phyloP scores from a whole-genome alignment of 2,797 vertebrate genomes.

The Galaxias olidus region DNA sequence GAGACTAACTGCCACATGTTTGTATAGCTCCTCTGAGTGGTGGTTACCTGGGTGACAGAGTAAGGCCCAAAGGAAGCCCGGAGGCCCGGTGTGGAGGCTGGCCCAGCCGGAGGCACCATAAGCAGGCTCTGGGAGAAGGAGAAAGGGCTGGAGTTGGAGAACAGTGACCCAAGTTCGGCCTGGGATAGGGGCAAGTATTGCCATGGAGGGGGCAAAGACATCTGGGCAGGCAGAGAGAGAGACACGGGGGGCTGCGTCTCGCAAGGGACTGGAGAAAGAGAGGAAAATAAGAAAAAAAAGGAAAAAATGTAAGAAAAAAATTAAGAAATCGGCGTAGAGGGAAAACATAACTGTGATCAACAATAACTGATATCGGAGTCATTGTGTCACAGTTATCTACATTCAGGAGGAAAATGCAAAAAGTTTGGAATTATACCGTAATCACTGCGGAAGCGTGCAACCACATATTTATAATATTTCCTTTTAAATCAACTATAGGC shows the following conservation, averaged over 20 bases:
- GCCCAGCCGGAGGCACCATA: conserved; percentile 49
- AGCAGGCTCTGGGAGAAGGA: conserved; percentile 69
- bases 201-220: conserved; percentile 61
- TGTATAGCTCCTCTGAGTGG: no score
- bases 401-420: no score
- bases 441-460: no score
- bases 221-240: conserved; percentile 64
- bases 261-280: conserved; percentile 34
- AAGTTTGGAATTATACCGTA: no score
- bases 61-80: conserved; percentile 71
- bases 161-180: conserved; percentile 63
- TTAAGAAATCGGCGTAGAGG: neutral
- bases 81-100: conserved; percentile 45
- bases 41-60: conserved; percentile 70
- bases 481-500: no score
- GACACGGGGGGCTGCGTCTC: conserved; percentile 49
- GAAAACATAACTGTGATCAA: no score
- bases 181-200: conserved; percentile 66
- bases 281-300: neutral
- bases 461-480: no score
- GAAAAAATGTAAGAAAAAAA: neutral
- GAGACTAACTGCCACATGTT: no score
- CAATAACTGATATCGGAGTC: no score
- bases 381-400: no score
- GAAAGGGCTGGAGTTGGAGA: conserved; percentile 77